A percentile compares a stretch with the other conserved stretches of the same genome.
Conservation (phyloP, 2,888 invertebrate genomes). For the Fragum sueziense region DNA sequence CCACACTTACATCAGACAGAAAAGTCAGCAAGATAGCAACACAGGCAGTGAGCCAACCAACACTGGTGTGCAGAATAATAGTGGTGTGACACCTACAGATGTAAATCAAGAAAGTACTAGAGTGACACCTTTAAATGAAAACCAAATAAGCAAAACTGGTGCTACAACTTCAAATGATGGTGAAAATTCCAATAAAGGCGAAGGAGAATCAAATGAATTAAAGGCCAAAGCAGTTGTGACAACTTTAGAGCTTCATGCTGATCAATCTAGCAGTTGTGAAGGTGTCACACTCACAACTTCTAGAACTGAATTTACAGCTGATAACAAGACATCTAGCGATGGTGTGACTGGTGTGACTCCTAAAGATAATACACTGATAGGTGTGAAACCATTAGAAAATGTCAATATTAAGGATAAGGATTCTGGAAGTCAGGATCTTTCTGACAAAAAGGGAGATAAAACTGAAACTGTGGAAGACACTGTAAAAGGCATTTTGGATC, state of each 20-base stretch:
- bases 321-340: not conserved
- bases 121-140: not conserved
- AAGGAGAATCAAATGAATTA: not conserved
- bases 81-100: not conserved
- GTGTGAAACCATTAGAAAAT: not conserved
- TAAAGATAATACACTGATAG: not conserved
- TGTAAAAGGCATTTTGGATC: constrained; percentile 27
- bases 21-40: constrained; percentile 38
- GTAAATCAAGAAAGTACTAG: not conserved
- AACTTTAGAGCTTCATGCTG: constrained; percentile 55
- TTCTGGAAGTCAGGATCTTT: not conserved
- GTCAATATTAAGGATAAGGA: not conserved
- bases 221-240: constrained; percentile 22
- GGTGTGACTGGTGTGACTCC: not conserved
- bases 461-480: constrained; percentile 14
- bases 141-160: not conserved
- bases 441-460: not conserved
- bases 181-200: not conserved
- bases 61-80: not conserved
- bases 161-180: too few species aligned
- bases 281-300: constrained; percentile 40
- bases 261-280: constrained; percentile 35
- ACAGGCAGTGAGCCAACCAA: not conserved
- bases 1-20: constrained; percentile 77
- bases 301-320: not conserved